Percentiles rank a stretch among this genome's conserved stretches.
Evolutionary conservation across 2,113 vertebrate genomes (phyloP).

Genomic region (Podarcis raffonei): DNA sequence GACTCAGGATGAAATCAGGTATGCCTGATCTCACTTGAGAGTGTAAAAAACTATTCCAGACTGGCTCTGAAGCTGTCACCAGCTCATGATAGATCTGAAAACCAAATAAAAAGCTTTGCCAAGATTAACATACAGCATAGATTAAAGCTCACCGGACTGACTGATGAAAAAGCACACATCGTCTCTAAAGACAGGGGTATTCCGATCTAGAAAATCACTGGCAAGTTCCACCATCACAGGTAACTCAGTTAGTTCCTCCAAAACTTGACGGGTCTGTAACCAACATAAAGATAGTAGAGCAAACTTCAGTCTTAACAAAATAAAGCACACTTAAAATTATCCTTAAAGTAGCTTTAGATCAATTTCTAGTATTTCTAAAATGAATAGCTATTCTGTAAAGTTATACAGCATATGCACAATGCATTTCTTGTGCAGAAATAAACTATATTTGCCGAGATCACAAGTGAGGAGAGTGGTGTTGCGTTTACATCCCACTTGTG

Average conservation of each 20-base stretch:
- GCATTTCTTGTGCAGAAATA: not conserved
- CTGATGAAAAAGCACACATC: conserved; percentile 98
- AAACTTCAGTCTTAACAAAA: not conserved
- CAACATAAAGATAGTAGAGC: conserved; percentile 34
- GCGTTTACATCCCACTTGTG: too few species aligned
- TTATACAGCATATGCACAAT: not conserved
- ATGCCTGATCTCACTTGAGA: not conserved
- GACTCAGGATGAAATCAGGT: not conserved
- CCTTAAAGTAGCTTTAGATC: too few species aligned
- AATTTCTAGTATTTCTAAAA: not conserved
- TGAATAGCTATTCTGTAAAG: not conserved
- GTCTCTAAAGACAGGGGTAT: conserved; percentile 95
- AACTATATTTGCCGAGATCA: not conserved
- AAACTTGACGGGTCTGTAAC: conserved; percentile 89
- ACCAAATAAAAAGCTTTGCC: not conserved
- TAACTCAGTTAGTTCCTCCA: conserved; percentile 94
- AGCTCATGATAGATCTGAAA: not conserved
- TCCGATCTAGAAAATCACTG: conserved; percentile 95
- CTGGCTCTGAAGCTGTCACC: not conserved
- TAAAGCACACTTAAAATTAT: not conserved
- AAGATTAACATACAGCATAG: not conserved
- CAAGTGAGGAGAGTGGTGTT: not conserved
- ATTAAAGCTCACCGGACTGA: conserved; percentile 87
- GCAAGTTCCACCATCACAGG: conserved; percentile 98
- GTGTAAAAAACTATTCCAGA: not conserved